Evolutionary conservation across 2,797 vertebrate genomes (phyloP), one percentile per base, ranked within the genome.

Genomic region (Oryzias dopingdopingensis): DNA sequence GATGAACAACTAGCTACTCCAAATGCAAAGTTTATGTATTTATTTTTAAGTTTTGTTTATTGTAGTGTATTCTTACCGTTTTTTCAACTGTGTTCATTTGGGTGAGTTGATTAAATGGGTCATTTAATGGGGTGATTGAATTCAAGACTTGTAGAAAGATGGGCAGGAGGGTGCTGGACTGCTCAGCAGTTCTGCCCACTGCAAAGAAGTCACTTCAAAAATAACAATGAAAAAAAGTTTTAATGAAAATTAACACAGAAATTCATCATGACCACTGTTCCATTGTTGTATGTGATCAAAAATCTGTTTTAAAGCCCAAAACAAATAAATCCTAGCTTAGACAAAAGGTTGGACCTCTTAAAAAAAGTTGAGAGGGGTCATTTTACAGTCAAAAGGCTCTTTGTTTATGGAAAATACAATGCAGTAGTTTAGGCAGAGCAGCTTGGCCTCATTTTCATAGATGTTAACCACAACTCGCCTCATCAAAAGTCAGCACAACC

Each of bases 61-160:
- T 37, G 32, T 37, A 37, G 32, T 13, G 7, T 45, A 24, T 73
- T 56, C 49, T 12, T 23, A 86, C 84, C 72, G 17, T 63, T 62
- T 62, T 40, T 4, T 74, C 37, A 1, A 32, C 17, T 0, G 47
- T 24, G 5, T 40, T 24, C 13, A 23, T 3, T 37, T 12, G 10
- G 0, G 16, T 2, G 10, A 6, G 0, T 5, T 2, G 20, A 51
- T 17, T 14, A 1, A 1, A 1, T 16, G 61, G 18, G 18, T 15
- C 37, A 23, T 40, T 52, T 22, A 15, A 24, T 32, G 0, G 5
- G 42, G 55, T 29, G 40, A 54, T 20, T 14, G 22, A 66, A 5
- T 41, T 4, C 59, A 83, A 43, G 41, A 42, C 10, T 2, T 16
- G 22, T 1, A 59, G 4, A 23, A 84, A 71, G 2, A 3, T 14